phyloP scores from a whole-genome alignment of 2,888 invertebrate genomes.

The Philereme transversata region DNA sequence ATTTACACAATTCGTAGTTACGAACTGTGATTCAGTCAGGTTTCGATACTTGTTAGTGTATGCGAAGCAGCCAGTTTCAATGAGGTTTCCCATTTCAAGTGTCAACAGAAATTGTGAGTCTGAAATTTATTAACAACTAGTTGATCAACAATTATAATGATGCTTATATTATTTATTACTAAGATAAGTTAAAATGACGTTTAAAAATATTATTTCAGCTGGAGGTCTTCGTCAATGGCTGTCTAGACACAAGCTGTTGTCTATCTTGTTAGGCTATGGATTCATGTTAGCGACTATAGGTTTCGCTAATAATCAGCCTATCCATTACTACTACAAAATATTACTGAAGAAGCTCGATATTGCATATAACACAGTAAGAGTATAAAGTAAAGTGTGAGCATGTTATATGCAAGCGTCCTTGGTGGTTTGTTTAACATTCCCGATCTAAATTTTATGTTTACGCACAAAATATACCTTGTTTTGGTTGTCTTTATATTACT shows the following conservation, averaged over 20 bases:
- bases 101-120: constrained; percentile 63
- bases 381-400: constrained; percentile 36
- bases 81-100: constrained; percentile 65
- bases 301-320: constrained; percentile 85
- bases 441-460: constrained; percentile 19
- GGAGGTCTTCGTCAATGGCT: constrained; percentile 83
- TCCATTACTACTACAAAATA: constrained; percentile 85
- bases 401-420: constrained; percentile 20
- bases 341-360: constrained; percentile 75
- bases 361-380: constrained; percentile 64
- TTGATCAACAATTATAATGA: no score
- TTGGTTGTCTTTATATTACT: constrained; percentile 4
- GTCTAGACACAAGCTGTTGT: constrained; percentile 83
- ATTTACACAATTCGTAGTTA: constrained; percentile 87
- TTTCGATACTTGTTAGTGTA: constrained; percentile 91
- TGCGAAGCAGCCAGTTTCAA: constrained; percentile 73
- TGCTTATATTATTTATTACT: no score
- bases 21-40: constrained; percentile 89
- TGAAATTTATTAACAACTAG: background rate
- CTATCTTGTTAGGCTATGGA: constrained; percentile 86
- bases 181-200: background rate
- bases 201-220: constrained; percentile 49
- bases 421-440: constrained; percentile 19
- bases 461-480: constrained; percentile 10
- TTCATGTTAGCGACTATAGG: constrained; percentile 86